Conservation (phyloP, 2,888 invertebrate species). For the Diabrotica balteata region DNA sequence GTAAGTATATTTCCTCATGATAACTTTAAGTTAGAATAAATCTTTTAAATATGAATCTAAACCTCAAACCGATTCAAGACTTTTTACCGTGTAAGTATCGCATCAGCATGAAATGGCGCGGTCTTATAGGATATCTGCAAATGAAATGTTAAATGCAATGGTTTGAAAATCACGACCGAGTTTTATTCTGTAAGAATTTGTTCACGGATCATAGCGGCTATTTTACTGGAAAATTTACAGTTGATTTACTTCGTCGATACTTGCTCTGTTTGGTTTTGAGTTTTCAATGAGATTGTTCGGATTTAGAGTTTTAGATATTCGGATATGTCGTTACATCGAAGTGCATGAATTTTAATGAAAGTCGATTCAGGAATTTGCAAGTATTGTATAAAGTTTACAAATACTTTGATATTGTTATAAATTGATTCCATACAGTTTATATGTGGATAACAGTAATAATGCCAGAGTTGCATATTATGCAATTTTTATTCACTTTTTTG, state of each 20-base stretch:
- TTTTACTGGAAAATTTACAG: constrained; percentile 15
- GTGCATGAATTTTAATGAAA: too few relatives aligned
- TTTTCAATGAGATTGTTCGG: background rate
- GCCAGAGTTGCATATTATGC: too few relatives aligned
- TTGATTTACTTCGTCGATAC: constrained; percentile 10
- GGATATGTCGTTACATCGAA: too few relatives aligned
- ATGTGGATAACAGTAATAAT: too few relatives aligned
- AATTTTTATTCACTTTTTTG: too few relatives aligned
- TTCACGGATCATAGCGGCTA: constrained; percentile 16
- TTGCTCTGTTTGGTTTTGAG: background rate
- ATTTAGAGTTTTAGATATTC: background rate
- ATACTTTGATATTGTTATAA: too few relatives aligned
- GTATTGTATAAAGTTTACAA: too few relatives aligned
- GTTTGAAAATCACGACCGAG: constrained; percentile 20
- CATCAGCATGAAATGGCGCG: constrained; percentile 8
- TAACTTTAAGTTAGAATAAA: too few relatives aligned
- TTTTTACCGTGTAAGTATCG: constrained; percentile 3
- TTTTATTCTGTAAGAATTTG: constrained; percentile 12
- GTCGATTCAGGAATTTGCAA: too few relatives aligned
- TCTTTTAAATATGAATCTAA: too few relatives aligned
- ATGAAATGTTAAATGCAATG: constrained; percentile 24
- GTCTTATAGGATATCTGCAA: constrained; percentile 16
- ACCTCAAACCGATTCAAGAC: background rate
- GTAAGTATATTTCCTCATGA: too few relatives aligned
- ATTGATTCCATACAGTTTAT: too few relatives aligned